Evolutionary conservation across 2,888 invertebrate species (phyloP), one percentile per base, ranked within the genome.

Genomic region (Lydus trimaculatus): DNA sequence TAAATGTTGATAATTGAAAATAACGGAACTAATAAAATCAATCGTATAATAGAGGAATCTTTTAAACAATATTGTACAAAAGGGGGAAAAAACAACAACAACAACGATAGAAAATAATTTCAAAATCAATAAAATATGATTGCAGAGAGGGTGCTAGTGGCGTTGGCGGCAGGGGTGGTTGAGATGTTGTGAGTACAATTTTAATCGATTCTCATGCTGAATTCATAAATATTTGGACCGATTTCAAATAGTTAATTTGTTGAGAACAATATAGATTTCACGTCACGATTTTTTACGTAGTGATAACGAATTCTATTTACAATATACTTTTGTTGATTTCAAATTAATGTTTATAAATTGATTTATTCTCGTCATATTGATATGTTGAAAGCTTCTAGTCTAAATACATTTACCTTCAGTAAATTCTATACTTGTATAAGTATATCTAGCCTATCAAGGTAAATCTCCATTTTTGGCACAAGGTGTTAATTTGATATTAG

Each of bases 21-120:
- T 20, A 48, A 48, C 48, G 23, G 52, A 43, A 43, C 43, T 43
- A 43, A 43, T 43, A n/a, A n/a, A n/a, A n/a, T n/a, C n/a, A n/a
- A n/a, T n/a, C n/a, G n/a, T n/a, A n/a, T n/a, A n/a, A n/a, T n/a
- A n/a, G n/a, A n/a, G n/a, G n/a, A n/a, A n/a, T n/a, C n/a, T n/a
- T n/a, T n/a, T n/a, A n/a, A n/a, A n/a, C n/a, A n/a, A n/a, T n/a
- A n/a, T n/a, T n/a, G n/a, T n/a, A n/a, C n/a, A n/a, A n/a, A n/a
- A n/a, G n/a, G n/a, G n/a, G n/a, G n/a, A n/a, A n/a, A n/a, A n/a
- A n/a, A n/a, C n/a, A n/a, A n/a, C n/a, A n/a, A n/a, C n/a, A n/a
- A n/a, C n/a, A n/a, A n/a, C n/a, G n/a, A n/a, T n/a, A n/a, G n/a
- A n/a, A n/a, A n/a, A n/a, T n/a, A n/a, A n/a, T n/a, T n/a, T n/a